Conservation (phyloP, 1,140 invertebrate genomes). For the Proales similis region DNA sequence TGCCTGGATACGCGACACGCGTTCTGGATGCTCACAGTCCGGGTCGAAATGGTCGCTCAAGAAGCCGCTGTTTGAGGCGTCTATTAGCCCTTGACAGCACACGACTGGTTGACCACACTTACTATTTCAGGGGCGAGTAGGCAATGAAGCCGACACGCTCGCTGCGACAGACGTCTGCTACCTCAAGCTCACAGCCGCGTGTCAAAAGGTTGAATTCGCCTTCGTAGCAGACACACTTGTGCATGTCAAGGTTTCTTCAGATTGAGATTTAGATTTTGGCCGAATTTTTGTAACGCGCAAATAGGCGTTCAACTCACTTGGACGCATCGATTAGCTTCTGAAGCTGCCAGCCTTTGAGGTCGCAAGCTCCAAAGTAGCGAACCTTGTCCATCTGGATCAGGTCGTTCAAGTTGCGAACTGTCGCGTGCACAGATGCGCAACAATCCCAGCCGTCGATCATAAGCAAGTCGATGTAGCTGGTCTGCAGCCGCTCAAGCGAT, state of each 20-base stretch:
- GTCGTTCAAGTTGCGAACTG: constrained; percentile 42
- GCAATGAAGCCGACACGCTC: constrained; percentile 43
- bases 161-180: constrained; percentile 43
- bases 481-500: constrained; percentile 38
- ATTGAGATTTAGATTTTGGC: neutral
- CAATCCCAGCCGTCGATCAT: constrained; percentile 42
- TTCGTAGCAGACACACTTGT: constrained; percentile 29
- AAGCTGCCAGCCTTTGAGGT: constrained; percentile 44
- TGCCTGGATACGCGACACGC: constrained; percentile 8
- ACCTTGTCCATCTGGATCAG: constrained; percentile 43
- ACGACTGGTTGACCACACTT: too few species aligned
- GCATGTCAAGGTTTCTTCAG: constrained; percentile 24
- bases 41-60: neutral
- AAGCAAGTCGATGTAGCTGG: constrained; percentile 38
- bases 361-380: constrained; percentile 43
- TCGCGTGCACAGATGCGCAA: constrained; percentile 42
- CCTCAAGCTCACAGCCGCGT: constrained; percentile 42
- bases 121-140: constrained; percentile 45
- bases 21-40: neutral
- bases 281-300: too few species aligned
- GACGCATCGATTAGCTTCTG: constrained; percentile 43
- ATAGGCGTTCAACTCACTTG: neutral
- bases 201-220: constrained; percentile 43
- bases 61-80: constrained; percentile 16
- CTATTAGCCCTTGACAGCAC: too few species aligned